Percentiles rank a stretch among this genome's conserved stretches.
These are phyloP conservation scores for Danaus chrysippus DNA, from an alignment of 2,888 invertebrate species.

Conservation along the genomic window DNA sequence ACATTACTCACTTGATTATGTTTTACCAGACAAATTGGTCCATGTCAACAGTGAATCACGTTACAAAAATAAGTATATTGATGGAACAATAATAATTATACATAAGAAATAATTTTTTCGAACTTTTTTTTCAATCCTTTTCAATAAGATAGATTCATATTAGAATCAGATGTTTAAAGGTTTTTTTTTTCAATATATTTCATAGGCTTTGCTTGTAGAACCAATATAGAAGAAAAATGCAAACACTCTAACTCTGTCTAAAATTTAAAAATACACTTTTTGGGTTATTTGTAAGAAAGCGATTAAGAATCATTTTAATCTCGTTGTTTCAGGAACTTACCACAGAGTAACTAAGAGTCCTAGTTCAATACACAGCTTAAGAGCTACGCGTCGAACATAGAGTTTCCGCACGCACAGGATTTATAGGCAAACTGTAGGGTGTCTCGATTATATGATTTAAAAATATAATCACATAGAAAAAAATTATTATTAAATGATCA, in stretches of 20 bases:
- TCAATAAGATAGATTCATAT: too few species aligned
- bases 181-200: too few species aligned
- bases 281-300: too few species aligned
- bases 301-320: background rate
- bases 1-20: constrained; percentile 1
- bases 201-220: too few species aligned
- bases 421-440: constrained; percentile 32
- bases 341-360: constrained; percentile 7
- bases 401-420: constrained; percentile 24
- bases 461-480: background rate
- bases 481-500: background rate
- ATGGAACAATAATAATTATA: too few species aligned
- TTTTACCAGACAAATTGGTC: constrained; percentile 32
- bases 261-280: too few species aligned
- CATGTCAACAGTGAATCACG: constrained; percentile 9
- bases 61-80: too few species aligned
- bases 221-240: too few species aligned
- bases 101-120: too few species aligned
- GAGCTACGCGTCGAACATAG: constrained; percentile 11
- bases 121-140: too few species aligned
- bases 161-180: too few species aligned
- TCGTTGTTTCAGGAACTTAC: background rate
- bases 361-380: background rate
- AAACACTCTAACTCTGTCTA: too few species aligned
- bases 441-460: constrained; percentile 16